Evolutionary conservation across 1,140 invertebrate species (phyloP), one percentile per base, ranked within the genome.

Genomic region (Tetragnatha versicolor): DNA sequence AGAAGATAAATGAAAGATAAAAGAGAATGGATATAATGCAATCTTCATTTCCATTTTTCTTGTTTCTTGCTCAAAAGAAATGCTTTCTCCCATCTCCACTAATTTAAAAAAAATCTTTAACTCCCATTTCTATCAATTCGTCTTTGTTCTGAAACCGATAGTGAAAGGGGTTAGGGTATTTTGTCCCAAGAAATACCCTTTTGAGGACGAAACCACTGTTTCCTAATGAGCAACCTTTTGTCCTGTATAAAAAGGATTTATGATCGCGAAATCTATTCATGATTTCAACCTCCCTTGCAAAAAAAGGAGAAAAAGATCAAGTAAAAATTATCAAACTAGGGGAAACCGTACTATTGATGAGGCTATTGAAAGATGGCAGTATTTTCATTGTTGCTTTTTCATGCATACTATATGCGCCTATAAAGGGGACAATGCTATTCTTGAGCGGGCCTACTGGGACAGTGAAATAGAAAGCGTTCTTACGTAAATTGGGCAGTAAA

Each of bases 121-220:
- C 35, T 63, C 60, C 37, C 37, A 25, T 63, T 63, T 63, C 60
- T 63, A 63, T 63, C 35, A 37, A 63, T 63, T 22, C 25, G 14
- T 63, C 37, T 63, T 63, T 63, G 60, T 63, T 63, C 60, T 63
- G 60, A 63, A 42, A 63, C 33, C 20, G 60, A 63, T 42, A 63
- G 60, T 63, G 33, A 63, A 63, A 63, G 60, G 60, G 25, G 25
- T 63, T 25, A 33, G 33, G 37, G n/a, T 25, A 35, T 63, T 63
- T 63, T 29, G 31, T 33, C 37, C 33, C 33, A 39, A 22, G 37
- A 63, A 39, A 39, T 42, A 63, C 42, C 42, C 60, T 63, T 63
- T 63, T 63, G 60, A 63, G 42, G 60, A 63, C 33, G 25, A 63
- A 63, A 63, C 33, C 60, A 63, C 35, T 39, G 60, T 63, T 33